A percentile compares a stretch with the other conserved stretches of the same genome.
Conservation (phyloP, 2,113 vertebrate genomes). For the Chloropsis cyanopogon region DNA sequence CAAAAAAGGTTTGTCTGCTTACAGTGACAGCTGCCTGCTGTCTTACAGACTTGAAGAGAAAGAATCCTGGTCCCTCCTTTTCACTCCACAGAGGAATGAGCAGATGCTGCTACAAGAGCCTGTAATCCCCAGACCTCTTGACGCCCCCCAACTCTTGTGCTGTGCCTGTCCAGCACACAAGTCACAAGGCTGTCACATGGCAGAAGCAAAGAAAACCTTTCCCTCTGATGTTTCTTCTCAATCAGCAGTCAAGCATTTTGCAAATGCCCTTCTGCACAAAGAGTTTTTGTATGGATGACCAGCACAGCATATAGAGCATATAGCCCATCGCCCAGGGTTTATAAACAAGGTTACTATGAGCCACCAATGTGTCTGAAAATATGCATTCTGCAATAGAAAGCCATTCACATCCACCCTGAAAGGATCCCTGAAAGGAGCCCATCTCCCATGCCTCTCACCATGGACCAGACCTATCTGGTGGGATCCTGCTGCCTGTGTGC, state of each 20-base stretch:
- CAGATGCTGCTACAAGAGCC: neutral
- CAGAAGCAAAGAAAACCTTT: neutral
- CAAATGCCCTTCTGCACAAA: neutral
- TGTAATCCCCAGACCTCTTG: neutral
- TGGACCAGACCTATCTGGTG: neutral
- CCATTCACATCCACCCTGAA: neutral
- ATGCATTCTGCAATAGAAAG: neutral
- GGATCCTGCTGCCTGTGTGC: neutral
- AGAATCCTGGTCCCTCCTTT: neutral
- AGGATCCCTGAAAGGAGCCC: neutral
- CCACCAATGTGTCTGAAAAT: neutral
- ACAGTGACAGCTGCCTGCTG: neutral
- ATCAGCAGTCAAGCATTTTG: neutral
- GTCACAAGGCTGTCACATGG: neutral
- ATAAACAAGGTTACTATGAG: neutral
- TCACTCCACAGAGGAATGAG: neutral
- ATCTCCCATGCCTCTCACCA: neutral
- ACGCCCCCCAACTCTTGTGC: neutral
- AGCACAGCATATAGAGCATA: neutral
- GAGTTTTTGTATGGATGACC: neutral
- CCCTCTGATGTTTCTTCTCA: neutral
- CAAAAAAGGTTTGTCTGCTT: neutral
- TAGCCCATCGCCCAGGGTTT: neutral
- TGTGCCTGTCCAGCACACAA: accelerated
- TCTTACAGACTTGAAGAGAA: neutral